Conservation (phyloP, 2,888 invertebrate genomes). For the Luperina testacea region DNA sequence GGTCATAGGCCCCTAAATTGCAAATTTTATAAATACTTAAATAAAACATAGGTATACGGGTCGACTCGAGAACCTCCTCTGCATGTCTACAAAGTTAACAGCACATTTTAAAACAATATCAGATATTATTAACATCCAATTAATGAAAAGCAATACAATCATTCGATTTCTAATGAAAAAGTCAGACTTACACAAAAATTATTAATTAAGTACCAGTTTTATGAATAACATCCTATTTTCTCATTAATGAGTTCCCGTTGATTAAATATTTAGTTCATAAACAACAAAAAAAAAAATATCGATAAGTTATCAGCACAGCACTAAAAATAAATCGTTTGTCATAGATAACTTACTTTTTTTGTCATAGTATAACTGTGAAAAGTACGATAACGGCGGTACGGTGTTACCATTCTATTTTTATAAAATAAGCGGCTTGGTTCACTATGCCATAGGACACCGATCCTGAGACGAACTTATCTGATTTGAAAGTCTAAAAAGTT, state of each 20-base stretch:
- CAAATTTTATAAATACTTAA: neutral
- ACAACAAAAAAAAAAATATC: conserved; percentile 17
- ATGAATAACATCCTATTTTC: conserved; percentile 15
- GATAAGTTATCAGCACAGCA: conserved; percentile 50
- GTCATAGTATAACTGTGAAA: conserved; percentile 29
- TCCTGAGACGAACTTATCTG: neutral
- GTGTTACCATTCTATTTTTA: conserved; percentile 18
- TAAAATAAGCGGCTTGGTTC: conserved; percentile 17
- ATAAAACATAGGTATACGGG: too few species aligned
- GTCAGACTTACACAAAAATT: too few species aligned
- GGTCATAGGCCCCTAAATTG: neutral
- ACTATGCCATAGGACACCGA: neutral
- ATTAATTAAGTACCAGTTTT: neutral
- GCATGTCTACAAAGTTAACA: neutral
- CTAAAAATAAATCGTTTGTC: conserved; percentile 45
- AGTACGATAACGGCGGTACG: conserved; percentile 22
- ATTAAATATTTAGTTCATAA: conserved; percentile 27
- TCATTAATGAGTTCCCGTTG: conserved; percentile 24
- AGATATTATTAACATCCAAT: neutral
- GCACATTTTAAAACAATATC: neutral
- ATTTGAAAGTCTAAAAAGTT: neutral
- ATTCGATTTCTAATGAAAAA: neutral
- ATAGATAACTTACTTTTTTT: conserved; percentile 5
- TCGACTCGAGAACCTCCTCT: neutral
- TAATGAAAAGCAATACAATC: neutral